Base-by-base conservation (phyloP, 2,888 invertebrate species). In the Mythimna loreyi region DNA sequence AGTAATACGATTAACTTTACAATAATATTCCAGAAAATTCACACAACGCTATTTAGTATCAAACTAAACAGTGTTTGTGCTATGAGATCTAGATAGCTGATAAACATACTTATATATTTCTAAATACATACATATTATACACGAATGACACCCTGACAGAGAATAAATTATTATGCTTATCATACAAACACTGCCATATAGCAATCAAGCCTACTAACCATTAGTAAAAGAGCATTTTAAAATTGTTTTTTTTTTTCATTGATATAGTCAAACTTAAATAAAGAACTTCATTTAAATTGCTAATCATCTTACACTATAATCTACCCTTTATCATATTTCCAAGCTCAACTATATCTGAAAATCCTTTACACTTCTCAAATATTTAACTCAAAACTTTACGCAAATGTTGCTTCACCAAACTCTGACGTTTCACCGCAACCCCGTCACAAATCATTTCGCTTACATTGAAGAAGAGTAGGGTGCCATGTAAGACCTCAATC, bases 371-470 rank as follows among this genome's bases (percentile, higher is more conserved):
- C n/a, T 55, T 47, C 16, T 30, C 21, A 67, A 63, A 66, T 33
- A 63, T 65, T 63, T 66, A 8, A 61, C 45, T 47, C 5, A 0
- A 76, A 67, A 79, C 47, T 63, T 68, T 47, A 47, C 8, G 13
- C 19, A 71, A 66, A 61, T 21, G 9, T 66, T 68, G 23, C 55
- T 25, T 36, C 16, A 23, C 9, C 13, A 64, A 68, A 47, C 11
- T 58, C 4, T 11, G 4, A 47, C 8, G 30, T 9, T 52, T 33
- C 28, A 62, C 63, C 63, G 33, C 59, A 52, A 49, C 25, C 58
- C 23, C 55, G 33, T 77, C 60, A 68, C 61, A 71, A 82, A 75
- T 84, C 61, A 80, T 74, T 68, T 67, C 59, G 45, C 49, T 64
- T 55, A 57, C 52, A 72, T 60, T 67, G 61, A 68, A 68, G 69